Evolutionary conservation across 2,113 vertebrate genomes (phyloP).

Genomic region (Chamaea fasciata): DNA sequence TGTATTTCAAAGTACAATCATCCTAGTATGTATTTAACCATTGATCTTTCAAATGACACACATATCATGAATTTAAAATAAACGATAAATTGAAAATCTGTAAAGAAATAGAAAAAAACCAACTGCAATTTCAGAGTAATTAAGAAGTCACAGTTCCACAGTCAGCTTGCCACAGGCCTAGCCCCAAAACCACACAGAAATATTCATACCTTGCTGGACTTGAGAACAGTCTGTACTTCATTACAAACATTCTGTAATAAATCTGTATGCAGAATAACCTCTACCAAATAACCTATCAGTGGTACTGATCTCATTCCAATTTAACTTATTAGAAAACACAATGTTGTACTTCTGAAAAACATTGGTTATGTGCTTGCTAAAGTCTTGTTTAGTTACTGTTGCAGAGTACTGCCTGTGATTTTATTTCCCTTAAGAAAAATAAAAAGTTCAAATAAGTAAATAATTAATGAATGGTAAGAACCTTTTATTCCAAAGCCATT

Average conservation of each 20-base stretch:
- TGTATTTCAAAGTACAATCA: not conserved
- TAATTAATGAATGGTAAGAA: not conserved
- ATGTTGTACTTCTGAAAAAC: not conserved
- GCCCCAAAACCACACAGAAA: not conserved
- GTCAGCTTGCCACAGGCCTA: not conserved
- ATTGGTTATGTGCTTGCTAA: not conserved
- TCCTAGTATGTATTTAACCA: not conserved
- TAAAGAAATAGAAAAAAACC: not conserved
- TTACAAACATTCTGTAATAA: not conserved
- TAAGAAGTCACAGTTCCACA: not conserved
- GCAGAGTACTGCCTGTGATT: not conserved
- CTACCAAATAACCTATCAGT: not conserved
- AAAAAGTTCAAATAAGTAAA: slow-evolving; percentile 17
- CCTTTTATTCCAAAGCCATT: slow-evolving; percentile 11
- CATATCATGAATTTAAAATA: not conserved
- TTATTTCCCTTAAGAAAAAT: not conserved
- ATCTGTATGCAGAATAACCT: not conserved
- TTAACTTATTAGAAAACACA: not conserved
- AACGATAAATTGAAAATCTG: not conserved
- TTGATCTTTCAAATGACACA: not conserved
- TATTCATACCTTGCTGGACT: rapidly evolving
- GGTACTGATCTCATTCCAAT: not conserved
- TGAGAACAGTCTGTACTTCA: not conserved
- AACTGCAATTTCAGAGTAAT: not conserved
- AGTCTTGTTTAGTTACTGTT: not conserved